Conservation (phyloP, 2,113 vertebrate genomes). For the Sapayoa aenigma region DNA sequence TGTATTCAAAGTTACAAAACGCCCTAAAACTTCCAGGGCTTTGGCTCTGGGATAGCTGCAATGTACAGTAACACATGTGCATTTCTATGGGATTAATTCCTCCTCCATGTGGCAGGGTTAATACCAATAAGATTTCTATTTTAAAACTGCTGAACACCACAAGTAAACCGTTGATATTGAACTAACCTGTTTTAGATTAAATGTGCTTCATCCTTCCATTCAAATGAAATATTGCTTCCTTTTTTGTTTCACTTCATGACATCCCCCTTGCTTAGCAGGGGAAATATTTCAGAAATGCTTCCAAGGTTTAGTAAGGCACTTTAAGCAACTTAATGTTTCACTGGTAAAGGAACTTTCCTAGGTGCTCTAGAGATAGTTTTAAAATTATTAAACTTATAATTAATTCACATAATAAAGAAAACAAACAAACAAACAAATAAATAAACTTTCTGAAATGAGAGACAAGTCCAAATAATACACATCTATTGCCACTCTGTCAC, state of each 20-base stretch:
- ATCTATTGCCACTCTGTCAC: neutral
- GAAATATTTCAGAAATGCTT: constrained; percentile 28
- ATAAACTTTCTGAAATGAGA: too few relatives aligned
- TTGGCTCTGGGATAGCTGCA: neutral
- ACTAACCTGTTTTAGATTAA: constrained; percentile 19
- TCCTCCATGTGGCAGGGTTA: neutral
- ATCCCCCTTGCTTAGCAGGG: neutral
- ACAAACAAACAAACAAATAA: too few relatives aligned
- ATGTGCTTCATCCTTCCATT: constrained; percentile 21
- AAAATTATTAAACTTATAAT: constrained; percentile 20
- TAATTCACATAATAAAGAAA: neutral
- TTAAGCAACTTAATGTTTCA: neutral
- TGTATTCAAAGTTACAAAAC: neutral
- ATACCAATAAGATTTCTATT: neutral
- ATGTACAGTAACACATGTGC: neutral
- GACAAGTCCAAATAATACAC: neutral
- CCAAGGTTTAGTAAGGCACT: neutral
- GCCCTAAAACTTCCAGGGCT: neutral
- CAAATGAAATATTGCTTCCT: constrained; percentile 28
- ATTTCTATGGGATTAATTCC: neutral
- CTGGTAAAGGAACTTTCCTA: neutral
- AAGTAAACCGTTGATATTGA: neutral
- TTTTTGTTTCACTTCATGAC: constrained; percentile 42
- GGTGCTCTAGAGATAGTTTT: neutral
- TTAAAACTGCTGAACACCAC: neutral